Evolutionary conservation across 2,888 invertebrate genomes (phyloP), one percentile per base, ranked within the genome.

Genomic region (Pomacea canaliculata): DNA sequence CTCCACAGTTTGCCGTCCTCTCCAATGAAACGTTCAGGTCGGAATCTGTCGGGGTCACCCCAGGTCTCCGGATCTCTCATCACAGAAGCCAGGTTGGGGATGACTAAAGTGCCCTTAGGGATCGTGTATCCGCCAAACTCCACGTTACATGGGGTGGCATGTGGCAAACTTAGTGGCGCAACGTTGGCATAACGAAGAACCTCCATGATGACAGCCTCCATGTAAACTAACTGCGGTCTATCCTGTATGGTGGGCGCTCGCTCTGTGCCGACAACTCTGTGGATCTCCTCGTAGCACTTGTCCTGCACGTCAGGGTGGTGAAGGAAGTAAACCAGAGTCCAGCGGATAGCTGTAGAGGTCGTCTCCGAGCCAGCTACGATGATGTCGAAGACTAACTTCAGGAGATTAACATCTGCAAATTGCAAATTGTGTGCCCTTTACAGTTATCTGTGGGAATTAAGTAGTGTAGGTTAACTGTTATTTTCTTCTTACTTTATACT

Each of bases 341-440:
- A 97, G 87, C 95, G 95, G 80, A 96, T 94, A 1, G 95, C 96
- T 23, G 96, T 95, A 19, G 95, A 94, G 0, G 95, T 95, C 4
- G 95, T 95, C 85, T 95, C 95, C 87, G 83, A 81, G 18, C 85
- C 86, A 18, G 86, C 85, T 12, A 80, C 70, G 71, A 85, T 81
- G 4, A 86, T 77, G 66, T 86, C 86, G 12, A 62, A 65, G n/a
- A 81, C 67, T 0, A 74, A 19, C 1, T 62, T 70, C 51, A 73
- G 62, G 7, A 84, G 66, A 13, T 80, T 71, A 12, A 73, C 74
- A 19, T 79, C 80, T 81, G 76, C 18, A 60, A 77, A 71, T 49
- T 59, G 5, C 37, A 37, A 37, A 37, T 37, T 23, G 23, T 23
- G 23, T 23, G 0, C 23, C 0, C 23, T 23, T 23, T 23, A 23